Percentiles rank a stretch among this genome's conserved stretches.
Conservation (phyloP, 2,888 invertebrate genomes). For the Mythimna lalbum region DNA sequence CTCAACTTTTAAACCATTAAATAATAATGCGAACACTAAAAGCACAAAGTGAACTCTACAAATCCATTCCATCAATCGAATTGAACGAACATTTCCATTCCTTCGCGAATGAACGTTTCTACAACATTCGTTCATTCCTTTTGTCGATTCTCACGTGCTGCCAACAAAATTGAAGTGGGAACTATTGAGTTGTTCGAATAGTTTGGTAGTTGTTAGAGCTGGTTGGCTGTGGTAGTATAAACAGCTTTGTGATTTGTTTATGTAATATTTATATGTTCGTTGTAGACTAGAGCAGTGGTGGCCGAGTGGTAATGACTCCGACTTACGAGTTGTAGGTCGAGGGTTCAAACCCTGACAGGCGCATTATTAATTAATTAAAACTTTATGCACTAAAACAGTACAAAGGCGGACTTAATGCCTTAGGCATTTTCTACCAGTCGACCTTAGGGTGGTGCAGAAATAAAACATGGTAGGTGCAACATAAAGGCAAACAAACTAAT, state of each 20-base stretch:
- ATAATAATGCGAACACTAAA: slow-evolving; percentile 31
- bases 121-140: slow-evolving; percentile 52
- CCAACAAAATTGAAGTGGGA: slow-evolving; percentile 38
- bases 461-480: too few species aligned
- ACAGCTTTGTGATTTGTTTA: background rate
- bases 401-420: too few species aligned
- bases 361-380: too few species aligned
- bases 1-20: background rate
- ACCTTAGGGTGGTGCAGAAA: too few species aligned
- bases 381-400: too few species aligned
- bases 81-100: slow-evolving; percentile 57
- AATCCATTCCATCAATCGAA: slow-evolving; percentile 51
- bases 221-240: slow-evolving; percentile 3
- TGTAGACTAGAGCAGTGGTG: too few species aligned
- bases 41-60: slow-evolving; percentile 41
- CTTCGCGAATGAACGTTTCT: slow-evolving; percentile 53
- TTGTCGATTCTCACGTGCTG: slow-evolving; percentile 44
- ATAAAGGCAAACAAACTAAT: too few species aligned
- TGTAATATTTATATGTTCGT: background rate
- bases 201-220: slow-evolving; percentile 21
- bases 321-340: too few species aligned
- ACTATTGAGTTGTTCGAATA: slow-evolving; percentile 40
- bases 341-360: too few species aligned
- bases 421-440: too few species aligned
- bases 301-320: too few species aligned